Conservation (phyloP, 2,113 vertebrate genomes). For the Morphnarchus princeps region DNA sequence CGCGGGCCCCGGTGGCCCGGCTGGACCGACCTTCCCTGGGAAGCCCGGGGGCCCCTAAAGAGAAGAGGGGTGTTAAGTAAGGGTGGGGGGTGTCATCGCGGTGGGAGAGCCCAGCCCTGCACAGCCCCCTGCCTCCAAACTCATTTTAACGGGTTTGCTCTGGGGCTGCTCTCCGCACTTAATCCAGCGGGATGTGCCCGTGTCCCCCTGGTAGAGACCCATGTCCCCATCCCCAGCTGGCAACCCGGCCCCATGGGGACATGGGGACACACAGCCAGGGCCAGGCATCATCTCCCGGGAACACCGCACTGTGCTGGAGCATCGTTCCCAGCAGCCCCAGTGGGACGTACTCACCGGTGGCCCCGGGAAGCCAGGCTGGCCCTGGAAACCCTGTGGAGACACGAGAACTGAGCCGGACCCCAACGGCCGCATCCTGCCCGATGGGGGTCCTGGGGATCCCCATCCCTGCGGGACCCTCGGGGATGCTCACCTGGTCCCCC, state of each 20-base stretch:
- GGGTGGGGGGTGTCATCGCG: neutral
- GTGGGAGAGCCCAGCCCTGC: fast-evolving
- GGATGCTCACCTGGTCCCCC: conserved; percentile 83
- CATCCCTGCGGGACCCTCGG: fast-evolving
- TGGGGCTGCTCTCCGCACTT: neutral
- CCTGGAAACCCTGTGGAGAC: conserved; percentile 86
- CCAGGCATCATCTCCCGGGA: neutral
- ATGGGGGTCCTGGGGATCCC: fast-evolving
- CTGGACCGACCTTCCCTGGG: conserved; percentile 83
- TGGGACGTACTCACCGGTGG: conserved; percentile 76
- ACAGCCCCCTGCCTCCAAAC: fast-evolving
- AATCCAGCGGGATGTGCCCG: fast-evolving
- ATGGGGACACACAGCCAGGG: neutral
- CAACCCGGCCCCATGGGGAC: neutral
- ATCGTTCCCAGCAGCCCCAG: neutral
- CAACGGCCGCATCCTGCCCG: fast-evolving
- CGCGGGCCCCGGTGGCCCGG: conserved; percentile 78
- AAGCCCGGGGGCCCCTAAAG: conserved; percentile 85
- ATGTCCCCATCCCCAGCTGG: neutral
- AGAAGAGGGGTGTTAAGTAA: neutral
- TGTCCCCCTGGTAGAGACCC: neutral
- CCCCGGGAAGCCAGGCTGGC: conserved; percentile 90
- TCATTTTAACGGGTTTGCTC: fast-evolving
- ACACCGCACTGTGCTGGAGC: fast-evolving
- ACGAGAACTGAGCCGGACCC: neutral